Conservation (phyloP, 1,140 invertebrate genomes). For the Drosophila micromelanica region DNA sequence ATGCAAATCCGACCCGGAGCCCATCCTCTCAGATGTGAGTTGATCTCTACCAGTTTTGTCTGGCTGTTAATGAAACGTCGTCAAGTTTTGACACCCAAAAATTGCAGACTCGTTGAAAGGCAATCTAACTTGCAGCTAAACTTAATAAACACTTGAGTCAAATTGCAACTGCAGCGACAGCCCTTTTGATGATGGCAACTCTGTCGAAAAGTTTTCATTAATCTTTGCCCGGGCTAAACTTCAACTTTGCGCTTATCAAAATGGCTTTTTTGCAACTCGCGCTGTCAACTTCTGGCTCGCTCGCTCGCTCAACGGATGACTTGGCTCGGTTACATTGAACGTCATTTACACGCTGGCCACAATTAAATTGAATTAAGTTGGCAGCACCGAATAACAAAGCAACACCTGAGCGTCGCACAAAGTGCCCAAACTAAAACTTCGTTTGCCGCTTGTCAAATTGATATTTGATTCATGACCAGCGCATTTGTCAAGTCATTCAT, state of each 20-base stretch:
- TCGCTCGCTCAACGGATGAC: background rate
- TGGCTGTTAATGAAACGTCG: slow-evolving; percentile 65
- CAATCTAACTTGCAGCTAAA: slow-evolving; percentile 74
- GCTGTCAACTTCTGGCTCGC: background rate
- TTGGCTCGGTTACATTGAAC: slow-evolving; percentile 6
- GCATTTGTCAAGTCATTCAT: slow-evolving; percentile 83
- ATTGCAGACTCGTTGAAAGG: slow-evolving; percentile 48
- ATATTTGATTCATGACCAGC: slow-evolving; percentile 83
- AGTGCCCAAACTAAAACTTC: slow-evolving; percentile 21
- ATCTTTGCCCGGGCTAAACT: slow-evolving; percentile 49
- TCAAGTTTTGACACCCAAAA: slow-evolving; percentile 72
- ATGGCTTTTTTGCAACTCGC: slow-evolving; percentile 10
- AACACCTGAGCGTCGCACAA: slow-evolving; percentile 58
- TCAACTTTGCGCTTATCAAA: slow-evolving; percentile 63
- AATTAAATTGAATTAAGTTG: slow-evolving; percentile 80
- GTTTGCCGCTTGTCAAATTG: slow-evolving; percentile 79
- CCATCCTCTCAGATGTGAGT: background rate
- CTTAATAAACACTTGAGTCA: slow-evolving; percentile 59
- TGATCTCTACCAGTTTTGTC: slow-evolving; percentile 8
- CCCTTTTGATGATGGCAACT: background rate
- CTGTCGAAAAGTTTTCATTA: slow-evolving; percentile 69
- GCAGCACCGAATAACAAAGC: slow-evolving; percentile 10
- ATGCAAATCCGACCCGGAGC: slow-evolving; percentile 69
- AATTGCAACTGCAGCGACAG: slow-evolving; percentile 52
- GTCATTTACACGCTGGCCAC: slow-evolving; percentile 74